Percentiles rank a stretch among this genome's conserved stretches.
Evolutionary conservation across 2,888 invertebrate species (phyloP).

Genomic region (Rhodophaea formosa): DNA sequence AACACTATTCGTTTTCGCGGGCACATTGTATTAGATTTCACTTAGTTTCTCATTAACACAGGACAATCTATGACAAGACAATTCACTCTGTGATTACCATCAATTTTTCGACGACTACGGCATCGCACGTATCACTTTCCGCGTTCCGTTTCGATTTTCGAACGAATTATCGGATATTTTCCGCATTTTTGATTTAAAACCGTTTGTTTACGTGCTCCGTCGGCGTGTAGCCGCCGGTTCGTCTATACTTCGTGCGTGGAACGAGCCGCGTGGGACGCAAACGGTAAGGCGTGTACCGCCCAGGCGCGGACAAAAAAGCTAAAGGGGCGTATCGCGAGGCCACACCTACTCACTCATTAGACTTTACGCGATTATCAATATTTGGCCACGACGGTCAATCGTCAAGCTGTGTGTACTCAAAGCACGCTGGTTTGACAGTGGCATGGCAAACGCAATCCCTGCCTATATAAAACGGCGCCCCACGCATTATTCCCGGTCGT

Average conservation of each 20-base stretch:
- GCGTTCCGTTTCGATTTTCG: conserved; percentile 29
- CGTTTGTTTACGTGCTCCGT: conserved; percentile 62
- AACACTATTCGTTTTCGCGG: conserved; percentile 66
- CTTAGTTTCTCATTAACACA: conserved; percentile 35
- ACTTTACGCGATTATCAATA: conserved; percentile 73
- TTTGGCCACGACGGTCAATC: conserved; percentile 63
- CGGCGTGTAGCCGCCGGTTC: conserved; percentile 65
- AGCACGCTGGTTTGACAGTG: conserved; percentile 75
- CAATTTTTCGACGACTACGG: neutral
- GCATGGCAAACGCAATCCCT: conserved; percentile 65
- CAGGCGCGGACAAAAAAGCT: conserved; percentile 71
- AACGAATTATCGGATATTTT: conserved; percentile 41
- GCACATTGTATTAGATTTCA: conserved; percentile 66
- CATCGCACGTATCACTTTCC: conserved; percentile 29
- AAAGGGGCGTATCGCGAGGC: conserved; percentile 71
- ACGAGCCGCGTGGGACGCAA: conserved; percentile 64
- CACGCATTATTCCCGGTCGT: conserved; percentile 65
- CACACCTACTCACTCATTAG: conserved; percentile 78
- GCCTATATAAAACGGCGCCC: conserved; percentile 75
- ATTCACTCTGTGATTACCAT: too few species aligned
- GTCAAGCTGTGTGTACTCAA: conserved; percentile 67
- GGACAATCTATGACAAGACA: conserved; percentile 18
- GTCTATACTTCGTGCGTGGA: conserved; percentile 43
- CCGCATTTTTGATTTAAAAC: conserved; percentile 40
- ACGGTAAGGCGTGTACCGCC: conserved; percentile 66